phyloP scores from a whole-genome alignment of 2,113 vertebrate species.

The Craseonycteris thonglongyai region DNA sequence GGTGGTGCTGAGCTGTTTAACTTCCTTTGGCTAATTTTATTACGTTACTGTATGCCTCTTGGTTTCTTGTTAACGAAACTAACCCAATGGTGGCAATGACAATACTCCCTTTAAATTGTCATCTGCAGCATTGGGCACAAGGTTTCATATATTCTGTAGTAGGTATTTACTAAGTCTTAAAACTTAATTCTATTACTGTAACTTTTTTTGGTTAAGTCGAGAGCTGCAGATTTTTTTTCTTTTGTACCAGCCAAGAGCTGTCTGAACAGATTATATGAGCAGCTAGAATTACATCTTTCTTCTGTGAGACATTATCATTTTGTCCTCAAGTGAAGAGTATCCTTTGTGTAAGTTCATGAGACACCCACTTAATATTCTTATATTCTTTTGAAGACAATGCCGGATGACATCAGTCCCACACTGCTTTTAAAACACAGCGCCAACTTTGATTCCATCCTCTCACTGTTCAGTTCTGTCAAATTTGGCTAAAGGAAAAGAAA shows the following conservation, averaged over 20 bases:
- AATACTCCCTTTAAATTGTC: background rate
- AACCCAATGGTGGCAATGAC: background rate
- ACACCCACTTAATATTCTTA: constrained; percentile 70
- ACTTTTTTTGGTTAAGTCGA: background rate
- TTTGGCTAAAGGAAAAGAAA: constrained; percentile 57
- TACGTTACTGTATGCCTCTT: background rate
- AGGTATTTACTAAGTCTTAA: constrained; percentile 1
- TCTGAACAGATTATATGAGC: constrained; percentile 46
- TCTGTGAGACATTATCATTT: constrained; percentile 53
- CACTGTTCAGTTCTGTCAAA: constrained; percentile 60
- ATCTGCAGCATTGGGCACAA: background rate
- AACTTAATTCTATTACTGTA: constrained; percentile 15
- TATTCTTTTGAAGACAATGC: constrained; percentile 69
- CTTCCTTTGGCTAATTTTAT: background rate
- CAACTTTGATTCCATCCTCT: constrained; percentile 63
- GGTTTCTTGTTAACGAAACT: background rate
- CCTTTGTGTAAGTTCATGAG: constrained; percentile 64
- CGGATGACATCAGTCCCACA: constrained; percentile 47
- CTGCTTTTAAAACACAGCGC: constrained; percentile 56
- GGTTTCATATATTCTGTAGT: background rate
- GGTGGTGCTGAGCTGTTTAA: background rate
- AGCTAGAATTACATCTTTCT: constrained; percentile 55
- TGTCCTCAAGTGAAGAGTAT: constrained; percentile 58
- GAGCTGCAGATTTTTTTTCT: background rate
- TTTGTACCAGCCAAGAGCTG: background rate